These are phyloP conservation scores for Melanotaenia maccullochi DNA, from an alignment of 2,797 vertebrate genomes.

Conservation along the genomic window DNA sequence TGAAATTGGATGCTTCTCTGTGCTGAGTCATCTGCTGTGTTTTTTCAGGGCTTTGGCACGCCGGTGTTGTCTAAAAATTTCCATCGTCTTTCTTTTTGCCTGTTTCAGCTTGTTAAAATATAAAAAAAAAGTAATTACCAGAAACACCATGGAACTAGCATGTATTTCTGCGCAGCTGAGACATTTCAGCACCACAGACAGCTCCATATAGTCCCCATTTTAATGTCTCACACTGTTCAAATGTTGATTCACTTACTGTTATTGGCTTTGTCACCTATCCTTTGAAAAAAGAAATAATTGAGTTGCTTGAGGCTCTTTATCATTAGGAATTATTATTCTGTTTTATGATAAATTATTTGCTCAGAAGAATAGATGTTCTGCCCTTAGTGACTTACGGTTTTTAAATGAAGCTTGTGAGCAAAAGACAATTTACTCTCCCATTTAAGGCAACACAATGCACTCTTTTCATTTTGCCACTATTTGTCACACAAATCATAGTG, in stretches of 20 bases:
- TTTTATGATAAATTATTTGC: conserved; percentile 37
- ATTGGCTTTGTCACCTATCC: conserved; percentile 30
- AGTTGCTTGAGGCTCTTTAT: conserved; percentile 40
- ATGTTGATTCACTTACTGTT: conserved; percentile 27
- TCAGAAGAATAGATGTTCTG: conserved; percentile 33
- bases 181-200: conserved; percentile 83
- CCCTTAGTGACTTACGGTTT: conserved; percentile 22
- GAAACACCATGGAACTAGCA: conserved; percentile 3
- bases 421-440: conserved; percentile 23
- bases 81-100: conserved; percentile 10
- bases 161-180: conserved; percentile 13
- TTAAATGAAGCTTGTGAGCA: conserved; percentile 25
- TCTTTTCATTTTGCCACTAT: conserved; percentile 46
- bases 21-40: conserved; percentile 68
- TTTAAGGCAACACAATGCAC: conserved; percentile 27
- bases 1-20: conserved; percentile 52
- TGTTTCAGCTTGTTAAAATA: conserved; percentile 34
- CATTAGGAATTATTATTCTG: conserved; percentile 46
- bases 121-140: conserved; percentile 1
- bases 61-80: conserved; percentile 35
- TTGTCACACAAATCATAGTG: conserved; percentile 46
- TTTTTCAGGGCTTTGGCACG: conserved; percentile 33
- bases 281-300: conserved; percentile 49
- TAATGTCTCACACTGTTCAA: conserved; percentile 15
- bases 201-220: conserved; percentile 39